Evolutionary conservation across 2,888 invertebrate genomes (phyloP), one percentile per base, ranked within the genome.

Genomic region (Phengaris alcon): DNA sequence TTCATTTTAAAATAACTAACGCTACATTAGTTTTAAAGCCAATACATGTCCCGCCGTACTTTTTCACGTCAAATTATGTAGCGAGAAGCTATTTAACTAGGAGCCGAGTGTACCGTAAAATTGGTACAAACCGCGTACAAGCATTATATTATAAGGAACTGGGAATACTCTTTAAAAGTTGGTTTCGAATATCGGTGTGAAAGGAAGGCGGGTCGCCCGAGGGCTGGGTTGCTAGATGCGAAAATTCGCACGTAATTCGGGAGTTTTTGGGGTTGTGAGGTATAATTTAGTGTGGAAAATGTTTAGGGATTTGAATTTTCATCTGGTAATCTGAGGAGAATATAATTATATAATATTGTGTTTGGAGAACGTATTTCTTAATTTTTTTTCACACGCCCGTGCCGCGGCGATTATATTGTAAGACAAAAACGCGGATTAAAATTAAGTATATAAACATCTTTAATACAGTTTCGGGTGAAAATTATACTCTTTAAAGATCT

Each of bases 111-210:
- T 54, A 72, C 52, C 72, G 51, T 72, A 72, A 72, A 72, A 72
- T 72, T 72, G 54, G 72, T 72, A 72, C 72, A 72, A 72, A 72
- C 72, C 52, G 64, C 64, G 64, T 70, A 70, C 70, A 72, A 54
- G 72, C 52, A 54, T 72, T 72, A 35, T 72, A 35, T 64, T 72
- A 72, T 72, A 72, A 72, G 72, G 72, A 72, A 72, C 54, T 72
- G 22, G 72, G 35, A 54, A 35, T 72, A 72, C 82, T 83, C 82
- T 85, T 83, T 82, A 84, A 86, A 90, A 88, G 85, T 90, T 82
- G 84, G 87, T 85, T 89, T 89, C 86, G 87, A 89, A 90, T 87
- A 89, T 88, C 85, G 87, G 86, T 85, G 84, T 79, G 84, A 85
- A 86, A 84, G 82, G 84, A 86, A 84, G 82, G 84, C 81, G 81